A percentile compares a stretch with the other conserved stretches of the same genome.
These are phyloP conservation scores for Leptogaster cylindrica DNA, from an alignment of 2,888 invertebrate species.

Conservation along the genomic window DNA sequence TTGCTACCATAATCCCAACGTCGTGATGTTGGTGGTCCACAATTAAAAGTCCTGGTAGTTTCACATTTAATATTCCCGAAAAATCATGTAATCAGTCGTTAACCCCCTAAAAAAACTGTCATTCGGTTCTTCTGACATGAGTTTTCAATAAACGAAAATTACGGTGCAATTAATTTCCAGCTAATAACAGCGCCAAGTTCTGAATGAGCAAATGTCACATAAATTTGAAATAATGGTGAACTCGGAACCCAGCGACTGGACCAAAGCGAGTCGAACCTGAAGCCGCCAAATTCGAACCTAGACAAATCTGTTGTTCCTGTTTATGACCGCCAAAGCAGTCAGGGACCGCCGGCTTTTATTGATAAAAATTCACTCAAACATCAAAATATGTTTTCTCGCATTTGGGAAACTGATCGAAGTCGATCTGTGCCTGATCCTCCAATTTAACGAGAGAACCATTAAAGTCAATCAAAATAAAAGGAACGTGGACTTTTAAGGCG, in stretches of 20 bases:
- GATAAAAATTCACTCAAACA: slow-evolving; percentile 33
- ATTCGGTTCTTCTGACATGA: slow-evolving; percentile 19
- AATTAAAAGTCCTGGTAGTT: neutral
- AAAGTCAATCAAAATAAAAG: slow-evolving; percentile 21
- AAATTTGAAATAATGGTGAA: slow-evolving; percentile 20
- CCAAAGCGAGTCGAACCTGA: slow-evolving; percentile 8
- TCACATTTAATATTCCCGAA: neutral
- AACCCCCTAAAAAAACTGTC: neutral
- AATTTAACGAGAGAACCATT: slow-evolving; percentile 19
- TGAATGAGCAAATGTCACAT: slow-evolving; percentile 26
- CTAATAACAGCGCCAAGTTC: slow-evolving; percentile 18
- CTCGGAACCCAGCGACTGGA: neutral
- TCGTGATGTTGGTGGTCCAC: slow-evolving; percentile 15
- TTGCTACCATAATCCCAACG: too few species aligned
- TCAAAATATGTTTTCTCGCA: slow-evolving; percentile 15
- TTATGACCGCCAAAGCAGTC: slow-evolving; percentile 12
- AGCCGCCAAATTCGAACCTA: neutral
- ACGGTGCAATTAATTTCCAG: slow-evolving; percentile 26
- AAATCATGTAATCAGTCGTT: slow-evolving; percentile 8
- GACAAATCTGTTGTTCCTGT: slow-evolving; percentile 31
- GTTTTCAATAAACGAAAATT: slow-evolving; percentile 38
- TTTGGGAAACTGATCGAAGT: neutral
- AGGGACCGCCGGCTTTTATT: slow-evolving; percentile 8
- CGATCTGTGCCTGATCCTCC: slow-evolving; percentile 11
- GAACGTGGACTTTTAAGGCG: slow-evolving; percentile 1